Evolutionary conservation across 2,797 vertebrate species (phyloP).

Genomic region (Momotus momota): DNA sequence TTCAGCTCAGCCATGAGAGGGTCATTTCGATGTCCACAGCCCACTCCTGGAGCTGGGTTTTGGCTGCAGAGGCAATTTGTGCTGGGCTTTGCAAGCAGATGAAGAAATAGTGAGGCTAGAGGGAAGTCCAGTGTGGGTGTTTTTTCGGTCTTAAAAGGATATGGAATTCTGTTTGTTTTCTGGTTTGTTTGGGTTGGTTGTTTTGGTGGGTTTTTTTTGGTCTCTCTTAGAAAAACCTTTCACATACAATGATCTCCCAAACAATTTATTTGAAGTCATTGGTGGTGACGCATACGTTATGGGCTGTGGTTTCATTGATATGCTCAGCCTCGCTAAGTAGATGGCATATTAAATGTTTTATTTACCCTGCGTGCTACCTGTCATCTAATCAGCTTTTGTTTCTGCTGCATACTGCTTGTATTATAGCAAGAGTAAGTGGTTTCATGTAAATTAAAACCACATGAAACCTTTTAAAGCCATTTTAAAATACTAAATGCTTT

Average conservation of each 20-base stretch:
- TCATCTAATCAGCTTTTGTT: conserved; percentile 72
- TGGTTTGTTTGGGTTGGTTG: neutral
- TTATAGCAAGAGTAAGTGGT: conserved; percentile 63
- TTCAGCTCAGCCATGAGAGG: neutral
- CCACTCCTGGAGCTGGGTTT: neutral
- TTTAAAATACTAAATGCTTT: conserved; percentile 62
- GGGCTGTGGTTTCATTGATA: conserved; percentile 54
- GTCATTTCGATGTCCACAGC: neutral
- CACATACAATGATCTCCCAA: neutral
- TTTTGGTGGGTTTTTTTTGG: neutral
- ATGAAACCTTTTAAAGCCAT: conserved; percentile 65
- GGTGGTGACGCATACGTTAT: neutral
- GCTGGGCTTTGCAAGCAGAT: neutral
- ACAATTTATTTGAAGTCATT: conserved; percentile 39
- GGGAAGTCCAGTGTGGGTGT: neutral
- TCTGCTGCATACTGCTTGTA: conserved; percentile 51
- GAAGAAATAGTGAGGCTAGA: neutral
- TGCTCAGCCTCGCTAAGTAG: conserved; percentile 28
- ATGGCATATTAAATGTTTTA: conserved; percentile 67
- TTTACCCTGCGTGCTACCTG: conserved; percentile 57
- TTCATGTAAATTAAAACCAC: conserved; percentile 68
- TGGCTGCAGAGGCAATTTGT: neutral
- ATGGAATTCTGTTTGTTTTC: neutral
- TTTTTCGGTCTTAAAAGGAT: neutral
- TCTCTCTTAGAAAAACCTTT: conserved; percentile 22